A percentile compares a stretch with the other conserved stretches of the same genome.
phyloP scores from a whole-genome alignment of 1,140 invertebrate species.

The Cardiocondyla obscurior region DNA sequence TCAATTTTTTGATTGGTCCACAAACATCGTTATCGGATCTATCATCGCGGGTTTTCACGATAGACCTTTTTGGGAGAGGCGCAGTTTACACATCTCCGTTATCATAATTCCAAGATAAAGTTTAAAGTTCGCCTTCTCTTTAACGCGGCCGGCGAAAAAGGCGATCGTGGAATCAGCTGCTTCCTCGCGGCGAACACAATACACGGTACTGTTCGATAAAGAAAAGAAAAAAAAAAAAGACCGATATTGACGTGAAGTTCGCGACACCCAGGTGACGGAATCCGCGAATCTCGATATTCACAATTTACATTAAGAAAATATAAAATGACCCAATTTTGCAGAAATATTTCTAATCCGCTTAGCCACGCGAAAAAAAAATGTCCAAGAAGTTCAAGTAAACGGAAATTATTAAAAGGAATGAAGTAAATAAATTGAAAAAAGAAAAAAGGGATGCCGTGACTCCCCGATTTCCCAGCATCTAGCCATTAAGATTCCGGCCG shows the following conservation, averaged over 20 bases:
- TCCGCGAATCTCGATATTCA: neutral
- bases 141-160: slow-evolving; percentile 12
- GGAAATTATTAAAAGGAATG: no score
- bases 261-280: neutral
- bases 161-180: slow-evolving; percentile 45
- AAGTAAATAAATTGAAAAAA: neutral
- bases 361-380: neutral
- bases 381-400: no score
- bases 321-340: neutral
- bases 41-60: slow-evolving; percentile 22
- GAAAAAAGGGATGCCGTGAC: neutral
- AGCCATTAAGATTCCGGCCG: slow-evolving; percentile 8
- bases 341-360: neutral
- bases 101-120: slow-evolving; percentile 35
- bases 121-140: slow-evolving; percentile 33
- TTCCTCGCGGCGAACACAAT: slow-evolving; percentile 25
- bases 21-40: slow-evolving; percentile 30
- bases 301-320: neutral
- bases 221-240: no score
- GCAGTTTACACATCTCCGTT: slow-evolving; percentile 40
- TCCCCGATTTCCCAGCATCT: neutral
- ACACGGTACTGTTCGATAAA: slow-evolving; percentile 27
- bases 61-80: slow-evolving; percentile 21
- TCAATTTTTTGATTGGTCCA: slow-evolving; percentile 5
- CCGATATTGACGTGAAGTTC: neutral